Evolutionary conservation across 37 sponge, comb jelly and placozoan genomes (phyloP).

Genomic region (Amphimedon queenslandica): DNA sequence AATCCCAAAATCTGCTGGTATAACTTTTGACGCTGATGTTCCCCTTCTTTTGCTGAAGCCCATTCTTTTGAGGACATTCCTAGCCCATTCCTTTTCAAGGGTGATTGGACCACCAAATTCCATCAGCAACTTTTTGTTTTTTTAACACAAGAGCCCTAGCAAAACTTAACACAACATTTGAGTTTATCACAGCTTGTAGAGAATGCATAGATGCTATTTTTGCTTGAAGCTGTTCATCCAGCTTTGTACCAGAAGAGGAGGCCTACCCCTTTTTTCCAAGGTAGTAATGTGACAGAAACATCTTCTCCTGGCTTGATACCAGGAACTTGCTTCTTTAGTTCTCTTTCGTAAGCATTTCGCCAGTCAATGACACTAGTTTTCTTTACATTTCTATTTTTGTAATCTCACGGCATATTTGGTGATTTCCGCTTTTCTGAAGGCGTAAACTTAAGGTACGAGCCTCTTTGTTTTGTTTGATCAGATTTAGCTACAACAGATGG

Average conservation of each 20-base stretch:
- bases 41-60: conserved; percentile 1
- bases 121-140: not conserved
- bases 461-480: conserved; percentile 9
- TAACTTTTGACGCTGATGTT: not conserved
- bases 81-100: conserved; percentile 1
- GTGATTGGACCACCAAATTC: not conserved
- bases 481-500: not conserved
- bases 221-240: not conserved
- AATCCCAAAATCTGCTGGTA: no score
- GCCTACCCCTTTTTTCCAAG: not conserved
- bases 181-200: not conserved
- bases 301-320: not conserved
- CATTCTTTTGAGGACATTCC: not conserved
- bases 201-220: not conserved
- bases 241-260: not conserved
- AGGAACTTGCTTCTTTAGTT: conserved; percentile 2
- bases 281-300: not conserved
- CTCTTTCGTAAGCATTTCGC: not conserved
- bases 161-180: not conserved
- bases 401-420: conserved; percentile 17
- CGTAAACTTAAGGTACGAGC: conserved; percentile 28
- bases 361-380: not conserved
- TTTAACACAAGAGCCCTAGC: not conserved
- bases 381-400: not conserved
- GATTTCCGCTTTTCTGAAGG: conserved; percentile 35